Evolutionary conservation across 2,797 vertebrate genomes (phyloP).

Genomic region (Hydrolagus colliei): DNA sequence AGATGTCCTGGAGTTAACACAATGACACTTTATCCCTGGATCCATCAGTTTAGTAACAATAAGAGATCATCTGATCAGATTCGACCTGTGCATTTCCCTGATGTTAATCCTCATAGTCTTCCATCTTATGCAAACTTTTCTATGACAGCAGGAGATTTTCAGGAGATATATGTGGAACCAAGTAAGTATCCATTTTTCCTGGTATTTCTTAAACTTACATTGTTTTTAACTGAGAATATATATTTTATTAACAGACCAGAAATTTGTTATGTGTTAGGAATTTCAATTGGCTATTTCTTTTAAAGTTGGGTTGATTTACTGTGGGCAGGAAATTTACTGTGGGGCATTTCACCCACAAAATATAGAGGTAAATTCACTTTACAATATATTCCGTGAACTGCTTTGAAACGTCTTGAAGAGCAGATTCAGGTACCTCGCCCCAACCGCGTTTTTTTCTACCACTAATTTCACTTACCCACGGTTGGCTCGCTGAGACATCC

Average conservation of each 20-base stretch:
- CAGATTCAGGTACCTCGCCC: too few relatives aligned
- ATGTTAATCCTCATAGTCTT: slow-evolving; percentile 87
- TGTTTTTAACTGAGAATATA: neutral
- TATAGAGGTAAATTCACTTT: too few relatives aligned
- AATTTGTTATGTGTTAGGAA: neutral
- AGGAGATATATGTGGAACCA: slow-evolving; percentile 84
- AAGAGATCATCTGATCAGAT: slow-evolving; percentile 87
- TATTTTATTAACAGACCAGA: neutral
- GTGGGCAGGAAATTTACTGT: too few relatives aligned
- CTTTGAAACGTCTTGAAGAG: too few relatives aligned
- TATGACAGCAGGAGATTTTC: slow-evolving; percentile 97
- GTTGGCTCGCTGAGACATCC: too few relatives aligned
- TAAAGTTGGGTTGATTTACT: neutral
- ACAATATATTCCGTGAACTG: too few relatives aligned
- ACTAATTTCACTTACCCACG: too few relatives aligned
- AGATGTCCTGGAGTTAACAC: slow-evolving; percentile 90
- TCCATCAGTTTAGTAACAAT: slow-evolving; percentile 99
- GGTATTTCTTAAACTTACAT: neutral
- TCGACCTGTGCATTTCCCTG: slow-evolving; percentile 82
- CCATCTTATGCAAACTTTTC: slow-evolving; percentile 84
- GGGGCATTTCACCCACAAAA: too few relatives aligned
- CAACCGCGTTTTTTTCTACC: too few relatives aligned
- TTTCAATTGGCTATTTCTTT: neutral
- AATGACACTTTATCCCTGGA: slow-evolving; percentile 90
- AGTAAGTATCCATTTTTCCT: slow-evolving; percentile 57